Evolutionary conservation across 2,888 invertebrate species (phyloP).

Genomic region (Pristionchus japonicus): DNA sequence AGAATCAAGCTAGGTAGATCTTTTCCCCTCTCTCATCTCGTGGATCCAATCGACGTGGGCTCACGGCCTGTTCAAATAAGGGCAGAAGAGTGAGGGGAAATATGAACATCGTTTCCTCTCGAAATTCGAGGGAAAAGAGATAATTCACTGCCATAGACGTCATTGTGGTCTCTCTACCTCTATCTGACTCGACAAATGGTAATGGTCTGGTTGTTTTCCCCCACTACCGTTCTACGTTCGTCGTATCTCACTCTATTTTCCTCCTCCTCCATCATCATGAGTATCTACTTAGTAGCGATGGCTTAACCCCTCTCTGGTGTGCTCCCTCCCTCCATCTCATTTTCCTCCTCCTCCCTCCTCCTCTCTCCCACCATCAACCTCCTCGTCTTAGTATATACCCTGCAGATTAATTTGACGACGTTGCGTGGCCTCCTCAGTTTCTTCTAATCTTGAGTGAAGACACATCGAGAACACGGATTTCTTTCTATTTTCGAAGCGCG

Average conservation of each 20-base stretch:
- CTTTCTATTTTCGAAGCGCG: neutral
- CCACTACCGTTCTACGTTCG: neutral
- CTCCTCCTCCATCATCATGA: slow-evolving; percentile 23
- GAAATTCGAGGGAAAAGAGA: neutral
- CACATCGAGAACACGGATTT: neutral
- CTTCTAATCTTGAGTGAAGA: neutral
- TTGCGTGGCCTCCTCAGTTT: neutral
- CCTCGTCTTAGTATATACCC: slow-evolving; percentile 3
- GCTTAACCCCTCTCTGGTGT: neutral
- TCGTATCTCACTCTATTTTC: neutral
- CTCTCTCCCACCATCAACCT: neutral
- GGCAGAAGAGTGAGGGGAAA: neutral
- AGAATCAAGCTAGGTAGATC: neutral
- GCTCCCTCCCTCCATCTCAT: neutral
- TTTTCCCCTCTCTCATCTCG: neutral
- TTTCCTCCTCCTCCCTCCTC: neutral
- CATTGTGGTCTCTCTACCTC: neutral
- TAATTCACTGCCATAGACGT: neutral
- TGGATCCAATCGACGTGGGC: neutral
- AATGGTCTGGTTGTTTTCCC: neutral
- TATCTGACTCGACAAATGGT: neutral
- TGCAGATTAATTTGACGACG: slow-evolving; percentile 9
- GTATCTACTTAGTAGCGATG: slow-evolving; percentile 32
- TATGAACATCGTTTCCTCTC: neutral
- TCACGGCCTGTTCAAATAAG: neutral